Evolutionary conservation across 1,140 invertebrate genomes (phyloP).

Genomic region (Bombus turneri): DNA sequence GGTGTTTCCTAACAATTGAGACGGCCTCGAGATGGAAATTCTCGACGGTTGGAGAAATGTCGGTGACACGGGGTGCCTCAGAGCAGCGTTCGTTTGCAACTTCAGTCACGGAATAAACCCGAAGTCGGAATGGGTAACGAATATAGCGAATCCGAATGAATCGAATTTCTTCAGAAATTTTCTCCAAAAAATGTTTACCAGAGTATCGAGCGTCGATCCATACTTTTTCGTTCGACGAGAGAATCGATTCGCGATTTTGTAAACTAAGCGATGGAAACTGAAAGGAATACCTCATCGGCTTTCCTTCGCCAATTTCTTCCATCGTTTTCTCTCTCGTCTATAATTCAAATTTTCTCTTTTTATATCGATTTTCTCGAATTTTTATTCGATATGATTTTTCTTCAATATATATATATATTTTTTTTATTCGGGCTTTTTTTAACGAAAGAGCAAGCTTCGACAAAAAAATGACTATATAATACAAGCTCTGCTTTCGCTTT

Average conservation of each 20-base stretch:
- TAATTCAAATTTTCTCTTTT: background rate
- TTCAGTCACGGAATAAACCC: background rate
- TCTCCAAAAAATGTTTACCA: background rate
- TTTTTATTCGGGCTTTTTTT: background rate
- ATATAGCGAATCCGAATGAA: constrained; percentile 13
- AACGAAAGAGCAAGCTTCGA: constrained; percentile 53
- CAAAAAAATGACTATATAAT: constrained; percentile 69
- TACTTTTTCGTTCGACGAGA: constrained; percentile 39
- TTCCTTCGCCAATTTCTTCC: constrained; percentile 36
- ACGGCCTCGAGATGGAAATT: constrained; percentile 46
- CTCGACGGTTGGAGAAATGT: constrained; percentile 23
- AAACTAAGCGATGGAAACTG: constrained; percentile 27
- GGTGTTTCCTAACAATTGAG: background rate
- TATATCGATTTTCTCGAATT: constrained; percentile 12
- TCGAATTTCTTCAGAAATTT: constrained; percentile 4
- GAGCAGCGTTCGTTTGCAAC: constrained; percentile 10
- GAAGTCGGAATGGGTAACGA: background rate
- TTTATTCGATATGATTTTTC: constrained; percentile 17
- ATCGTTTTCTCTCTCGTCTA: constrained; percentile 8
- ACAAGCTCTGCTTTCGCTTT: constrained; percentile 76
- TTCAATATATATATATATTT: too few relatives aligned
- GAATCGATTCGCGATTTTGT: constrained; percentile 11
- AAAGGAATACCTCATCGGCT: constrained; percentile 15
- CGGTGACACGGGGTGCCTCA: background rate
- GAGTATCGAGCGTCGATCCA: background rate